Evolutionary conservation across 2,113 vertebrate genomes (phyloP), one percentile per base, ranked within the genome.

Genomic region (Fregata magnificens): DNA sequence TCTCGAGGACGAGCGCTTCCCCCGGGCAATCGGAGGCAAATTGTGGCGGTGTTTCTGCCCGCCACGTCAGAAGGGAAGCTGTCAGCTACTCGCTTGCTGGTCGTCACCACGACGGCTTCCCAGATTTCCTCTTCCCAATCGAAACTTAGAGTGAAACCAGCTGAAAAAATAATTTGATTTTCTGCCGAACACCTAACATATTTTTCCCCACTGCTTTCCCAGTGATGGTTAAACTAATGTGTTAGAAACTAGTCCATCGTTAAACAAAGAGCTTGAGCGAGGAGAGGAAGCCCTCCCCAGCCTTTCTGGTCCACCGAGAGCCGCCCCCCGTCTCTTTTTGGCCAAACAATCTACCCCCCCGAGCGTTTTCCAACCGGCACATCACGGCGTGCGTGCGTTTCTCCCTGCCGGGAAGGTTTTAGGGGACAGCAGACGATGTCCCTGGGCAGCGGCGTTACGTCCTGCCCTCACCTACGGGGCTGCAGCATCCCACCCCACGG

Each of bases 361-460:
- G 4, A 65, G 56, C 2, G 2, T 7, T 22, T 50, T 13, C 45
- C 44, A 12, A 29, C 28, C 1, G 4, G 28, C 21, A 9, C 32
- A 7, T 63, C 9, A 4, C 0, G 2, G n/a, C 4, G 45, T n/a
- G 40, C 1, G 2, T 6, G 1, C 1, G 11, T 36, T 56, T 34
- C 32, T 32, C 36, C 36, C 56, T 28, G n/a, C 53, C 55, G 19
- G 67, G 11, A 38, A 10, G 55, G 16, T 6, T 69, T 62, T 11
- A 34, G 15, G 59, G 86, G 16, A 28, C n/a, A 8, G 52, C 26
- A 49, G 38, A 28, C 0, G 7, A 45, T 2, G 10, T 15, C 20
- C 22, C n/a, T 4, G 25, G 50, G 12, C 56, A 34, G 22, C 2
- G 4, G 8, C 1, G 2, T 45, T 15, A 40, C 1, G 4, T 32